Evolutionary conservation across 2,797 vertebrate species (phyloP), one percentile per base, ranked within the genome.

Genomic region (Pelodytes ibericus): DNA sequence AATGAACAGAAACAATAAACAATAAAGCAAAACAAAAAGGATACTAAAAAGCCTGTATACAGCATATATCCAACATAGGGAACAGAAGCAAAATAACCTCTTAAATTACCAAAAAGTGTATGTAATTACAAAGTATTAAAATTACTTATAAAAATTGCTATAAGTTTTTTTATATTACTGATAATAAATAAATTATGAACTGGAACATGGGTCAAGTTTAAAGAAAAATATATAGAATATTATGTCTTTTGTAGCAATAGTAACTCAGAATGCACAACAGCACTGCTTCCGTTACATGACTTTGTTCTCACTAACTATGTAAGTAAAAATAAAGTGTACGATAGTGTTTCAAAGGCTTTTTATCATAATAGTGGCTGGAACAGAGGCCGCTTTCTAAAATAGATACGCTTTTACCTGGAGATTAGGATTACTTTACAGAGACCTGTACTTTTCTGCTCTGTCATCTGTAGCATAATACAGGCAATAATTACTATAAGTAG

Each of bases 371-470:
- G 31, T 31, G 63, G 59, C 10, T 44, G 66, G 29, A 53, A 72
- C 31, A 25, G 58, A 49, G 67, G 39, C 11, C 36, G 22, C 66
- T 70, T 59, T 39, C 30, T 63, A 53, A 66, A 65, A 64, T 44
- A 64, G 74, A 71, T 62, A 62, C 29, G 31, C 49, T 64, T 71
- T 76, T 64, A 76, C 67, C 47, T 71, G 16, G 33, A 64, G 59
- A 71, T 71, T 71, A 71, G 59, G 60, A 62, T 62, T 39, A 41
- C 24, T 29, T 69, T 69, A 29, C 63, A 51, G 26, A 26, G 56
- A 4, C 18, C 58, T 63, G 58, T 33, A 33, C 41, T 33, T 30
- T 62, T 71, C 47, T 58, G 41, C 10, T 64, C 59, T 41, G 15
- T 31, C 59, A 57, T 76, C 33, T 63, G 31, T 39, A 36, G 15